Percentiles rank a stretch among this genome's conserved stretches.
Conservation (phyloP, 2,888 invertebrate species). For the Dascillus cervinus region DNA sequence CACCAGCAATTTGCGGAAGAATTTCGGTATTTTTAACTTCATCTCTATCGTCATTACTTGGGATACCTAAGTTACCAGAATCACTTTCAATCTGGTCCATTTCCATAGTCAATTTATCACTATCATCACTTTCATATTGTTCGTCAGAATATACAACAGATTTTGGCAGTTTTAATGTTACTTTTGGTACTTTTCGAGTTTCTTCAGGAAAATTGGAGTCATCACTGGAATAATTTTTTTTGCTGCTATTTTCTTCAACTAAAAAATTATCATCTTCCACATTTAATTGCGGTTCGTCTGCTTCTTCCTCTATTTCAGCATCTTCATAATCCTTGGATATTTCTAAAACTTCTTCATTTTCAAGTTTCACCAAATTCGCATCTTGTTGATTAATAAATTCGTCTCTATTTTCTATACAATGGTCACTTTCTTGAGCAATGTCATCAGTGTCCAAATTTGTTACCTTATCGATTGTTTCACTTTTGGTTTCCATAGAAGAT, state of each 20-base stretch:
- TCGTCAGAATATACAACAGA: conserved; percentile 31
- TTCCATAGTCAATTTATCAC: conserved; percentile 54
- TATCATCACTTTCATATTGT: conserved; percentile 46
- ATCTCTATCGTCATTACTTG: conserved; percentile 35
- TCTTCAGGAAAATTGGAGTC: conserved; percentile 19
- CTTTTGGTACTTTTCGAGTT: conserved; percentile 54
- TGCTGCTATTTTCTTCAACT: neutral
- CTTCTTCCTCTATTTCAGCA: conserved; percentile 5
- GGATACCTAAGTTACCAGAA: conserved; percentile 28
- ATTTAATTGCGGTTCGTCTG: conserved; percentile 2
- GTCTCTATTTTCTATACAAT: neutral
- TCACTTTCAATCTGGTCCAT: conserved; percentile 42
- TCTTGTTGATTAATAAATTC: neutral
- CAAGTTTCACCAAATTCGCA: conserved; percentile 4
- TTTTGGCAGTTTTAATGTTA: conserved; percentile 53
- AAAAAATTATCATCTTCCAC: neutral
- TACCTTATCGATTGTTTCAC: neutral
- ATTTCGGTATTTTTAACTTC: conserved; percentile 18
- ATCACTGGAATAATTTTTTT: neutral
- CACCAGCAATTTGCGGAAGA: conserved; percentile 46
- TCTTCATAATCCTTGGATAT: neutral
- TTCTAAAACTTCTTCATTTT: conserved; percentile 2
- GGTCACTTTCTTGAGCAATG: conserved; percentile 9
- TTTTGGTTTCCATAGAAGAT: neutral
- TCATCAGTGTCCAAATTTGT: conserved; percentile 8